Evolutionary conservation across 2,888 invertebrate genomes (phyloP).

Genomic region (Conchocele bisecta): DNA sequence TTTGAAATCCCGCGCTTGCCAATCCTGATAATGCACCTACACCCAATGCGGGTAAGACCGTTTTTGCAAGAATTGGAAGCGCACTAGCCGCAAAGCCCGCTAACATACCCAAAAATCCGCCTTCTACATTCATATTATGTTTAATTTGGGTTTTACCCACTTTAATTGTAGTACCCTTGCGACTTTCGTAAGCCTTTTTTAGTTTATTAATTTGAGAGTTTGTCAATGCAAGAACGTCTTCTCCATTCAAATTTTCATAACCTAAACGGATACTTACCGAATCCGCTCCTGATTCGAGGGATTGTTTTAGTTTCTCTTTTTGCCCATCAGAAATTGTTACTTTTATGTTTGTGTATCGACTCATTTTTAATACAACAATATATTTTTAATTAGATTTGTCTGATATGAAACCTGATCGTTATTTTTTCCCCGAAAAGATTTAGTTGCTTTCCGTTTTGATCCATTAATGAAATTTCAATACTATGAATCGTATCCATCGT

Average conservation of each 20-base stretch:
- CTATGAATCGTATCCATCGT: too few relatives aligned
- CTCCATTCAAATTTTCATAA: slow-evolving; percentile 24
- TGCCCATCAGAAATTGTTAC: slow-evolving; percentile 8
- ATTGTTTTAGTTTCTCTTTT: not conserved
- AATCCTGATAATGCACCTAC: slow-evolving; percentile 41
- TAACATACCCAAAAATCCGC: slow-evolving; percentile 26
- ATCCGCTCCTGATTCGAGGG: not conserved
- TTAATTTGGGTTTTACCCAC: slow-evolving; percentile 32
- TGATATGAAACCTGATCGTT: slow-evolving; percentile 46
- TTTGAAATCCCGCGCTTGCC: slow-evolving; percentile 30
- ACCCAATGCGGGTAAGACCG: slow-evolving; percentile 28
- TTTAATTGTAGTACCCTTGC: slow-evolving; percentile 37
- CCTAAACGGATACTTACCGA: slow-evolving; percentile 13
- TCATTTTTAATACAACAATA: not conserved
- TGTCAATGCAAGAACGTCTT: slow-evolving; percentile 32
- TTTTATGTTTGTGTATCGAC: not conserved
- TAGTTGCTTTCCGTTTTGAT: too few relatives aligned
- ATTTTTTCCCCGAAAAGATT: slow-evolving; percentile 33
- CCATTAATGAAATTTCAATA: too few relatives aligned
- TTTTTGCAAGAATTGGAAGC: slow-evolving; percentile 28
- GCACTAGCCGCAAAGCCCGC: slow-evolving; percentile 24
- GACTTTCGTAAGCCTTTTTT: too few relatives aligned
- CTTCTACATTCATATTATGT: slow-evolving; percentile 33
- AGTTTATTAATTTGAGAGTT: slow-evolving; percentile 32
- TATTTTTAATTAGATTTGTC: slow-evolving; percentile 23